Percentiles rank a stretch among this genome's conserved stretches.
Evolutionary conservation across 2,797 vertebrate species (phyloP).

Genomic region (Fistularia tabacaria): DNA sequence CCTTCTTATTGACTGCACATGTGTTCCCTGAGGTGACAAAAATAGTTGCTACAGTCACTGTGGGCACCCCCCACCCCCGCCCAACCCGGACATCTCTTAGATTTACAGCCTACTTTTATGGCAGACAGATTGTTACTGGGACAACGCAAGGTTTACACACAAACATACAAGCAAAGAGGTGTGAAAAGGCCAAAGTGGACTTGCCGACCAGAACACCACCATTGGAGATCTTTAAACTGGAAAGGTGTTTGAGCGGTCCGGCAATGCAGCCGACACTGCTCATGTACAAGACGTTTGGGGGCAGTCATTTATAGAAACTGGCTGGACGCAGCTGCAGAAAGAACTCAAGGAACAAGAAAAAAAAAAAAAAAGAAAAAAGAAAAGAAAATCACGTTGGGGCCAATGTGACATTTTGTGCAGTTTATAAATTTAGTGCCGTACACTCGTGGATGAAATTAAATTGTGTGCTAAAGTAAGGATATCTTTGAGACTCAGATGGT

Average conservation of each 20-base stretch:
- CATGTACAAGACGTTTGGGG: too few species aligned
- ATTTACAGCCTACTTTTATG: constrained; percentile 59
- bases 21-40: constrained; percentile 54
- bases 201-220: constrained; percentile 3
- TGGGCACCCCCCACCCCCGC: constrained; percentile 6
- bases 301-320: too few species aligned
- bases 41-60: constrained; percentile 67
- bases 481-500: too few species aligned
- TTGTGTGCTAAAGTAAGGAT: too few species aligned
- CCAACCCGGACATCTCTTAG: constrained; percentile 37
- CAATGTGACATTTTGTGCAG: too few species aligned
- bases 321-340: too few species aligned
- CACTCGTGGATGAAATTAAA: too few species aligned
- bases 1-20: constrained; percentile 64
- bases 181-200: constrained; percentile 19
- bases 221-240: neutral
- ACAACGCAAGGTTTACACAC: constrained; percentile 46
- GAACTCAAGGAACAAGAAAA: too few species aligned
- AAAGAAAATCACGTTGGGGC: too few species aligned
- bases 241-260: neutral
- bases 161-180: constrained; percentile 33
- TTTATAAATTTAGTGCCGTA: too few species aligned
- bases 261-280: too few species aligned
- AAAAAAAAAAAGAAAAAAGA: too few species aligned
- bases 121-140: constrained; percentile 51